phyloP scores from a whole-genome alignment of 1,140 invertebrate genomes.

The Drosophila takahashii region DNA sequence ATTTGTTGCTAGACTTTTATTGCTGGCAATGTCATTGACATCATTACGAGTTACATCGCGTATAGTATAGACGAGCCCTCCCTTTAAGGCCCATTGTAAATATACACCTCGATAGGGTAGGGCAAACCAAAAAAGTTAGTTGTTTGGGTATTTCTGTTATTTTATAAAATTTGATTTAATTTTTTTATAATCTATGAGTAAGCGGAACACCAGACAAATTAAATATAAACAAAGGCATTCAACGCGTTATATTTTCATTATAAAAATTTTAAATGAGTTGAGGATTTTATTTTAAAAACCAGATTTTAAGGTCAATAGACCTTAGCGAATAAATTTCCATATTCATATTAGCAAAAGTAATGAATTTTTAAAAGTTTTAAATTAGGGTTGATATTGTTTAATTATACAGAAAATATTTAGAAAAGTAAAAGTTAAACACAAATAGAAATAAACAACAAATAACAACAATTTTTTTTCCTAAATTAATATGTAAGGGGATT shows the following conservation, averaged over 20 bases:
- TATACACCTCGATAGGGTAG: slow-evolving; percentile 13
- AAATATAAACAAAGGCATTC: no score
- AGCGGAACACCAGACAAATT: no score
- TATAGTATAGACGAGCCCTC: slow-evolving; percentile 23
- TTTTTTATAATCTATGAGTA: no score
- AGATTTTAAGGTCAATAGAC: background rate
- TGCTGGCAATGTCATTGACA: slow-evolving; percentile 48
- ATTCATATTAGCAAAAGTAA: background rate
- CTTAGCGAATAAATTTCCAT: background rate
- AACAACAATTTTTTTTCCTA: no score
- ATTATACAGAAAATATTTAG: no score
- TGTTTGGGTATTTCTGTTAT: slow-evolving; percentile 1
- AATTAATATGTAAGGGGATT: no score
- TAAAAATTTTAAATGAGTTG: background rate
- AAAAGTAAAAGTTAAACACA: no score
- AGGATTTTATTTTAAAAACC: background rate
- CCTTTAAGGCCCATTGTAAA: background rate
- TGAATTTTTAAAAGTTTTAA: no score
- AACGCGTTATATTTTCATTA: background rate
- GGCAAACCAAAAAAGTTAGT: no score
- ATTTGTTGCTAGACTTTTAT: slow-evolving; percentile 20
- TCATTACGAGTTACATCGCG: slow-evolving; percentile 17
- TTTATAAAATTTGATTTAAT: background rate
- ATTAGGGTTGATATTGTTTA: no score
- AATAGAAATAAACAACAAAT: no score